A percentile compares a stretch with the other conserved stretches of the same genome.
Evolutionary conservation across 2,797 vertebrate genomes (phyloP).

Genomic region (Sebastes diaconus): DNA sequence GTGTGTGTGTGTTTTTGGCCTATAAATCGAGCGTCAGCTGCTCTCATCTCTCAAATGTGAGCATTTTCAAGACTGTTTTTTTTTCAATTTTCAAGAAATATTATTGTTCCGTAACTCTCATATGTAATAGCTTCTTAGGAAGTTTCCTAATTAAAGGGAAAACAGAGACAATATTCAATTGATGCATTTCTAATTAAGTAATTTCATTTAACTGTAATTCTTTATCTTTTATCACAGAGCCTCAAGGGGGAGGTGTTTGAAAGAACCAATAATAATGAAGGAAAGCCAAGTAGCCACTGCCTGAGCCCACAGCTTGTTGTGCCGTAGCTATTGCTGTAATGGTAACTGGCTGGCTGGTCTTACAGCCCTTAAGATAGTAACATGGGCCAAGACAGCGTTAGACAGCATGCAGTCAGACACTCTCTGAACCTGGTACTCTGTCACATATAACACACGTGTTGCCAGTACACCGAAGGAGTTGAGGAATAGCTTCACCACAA

Average conservation of each 20-base stretch:
- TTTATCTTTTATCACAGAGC: background rate
- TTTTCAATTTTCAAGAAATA: no score
- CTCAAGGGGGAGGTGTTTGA: background rate
- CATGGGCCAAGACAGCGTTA: background rate
- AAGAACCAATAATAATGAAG: background rate
- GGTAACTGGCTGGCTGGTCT: background rate
- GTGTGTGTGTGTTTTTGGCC: no score
- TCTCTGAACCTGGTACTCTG: background rate
- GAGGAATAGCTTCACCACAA: background rate
- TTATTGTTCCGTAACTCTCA: no score
- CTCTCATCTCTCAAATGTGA: no score
- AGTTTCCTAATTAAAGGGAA: background rate
- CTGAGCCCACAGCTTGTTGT: background rate
- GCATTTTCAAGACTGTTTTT: no score
- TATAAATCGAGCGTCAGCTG: no score
- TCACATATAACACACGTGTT: background rate
- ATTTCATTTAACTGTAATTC: background rate
- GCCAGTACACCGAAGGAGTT: background rate
- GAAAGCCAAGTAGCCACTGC: background rate
- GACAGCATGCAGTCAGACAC: background rate
- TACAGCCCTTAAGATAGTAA: background rate
- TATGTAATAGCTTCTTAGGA: background rate
- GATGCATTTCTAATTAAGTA: background rate
- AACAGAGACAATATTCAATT: background rate
- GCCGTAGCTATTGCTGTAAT: background rate